Evolutionary conservation across 92 coral and sea anemone genomes (phyloP).

Genomic region (Zoanthus sociatus): DNA sequence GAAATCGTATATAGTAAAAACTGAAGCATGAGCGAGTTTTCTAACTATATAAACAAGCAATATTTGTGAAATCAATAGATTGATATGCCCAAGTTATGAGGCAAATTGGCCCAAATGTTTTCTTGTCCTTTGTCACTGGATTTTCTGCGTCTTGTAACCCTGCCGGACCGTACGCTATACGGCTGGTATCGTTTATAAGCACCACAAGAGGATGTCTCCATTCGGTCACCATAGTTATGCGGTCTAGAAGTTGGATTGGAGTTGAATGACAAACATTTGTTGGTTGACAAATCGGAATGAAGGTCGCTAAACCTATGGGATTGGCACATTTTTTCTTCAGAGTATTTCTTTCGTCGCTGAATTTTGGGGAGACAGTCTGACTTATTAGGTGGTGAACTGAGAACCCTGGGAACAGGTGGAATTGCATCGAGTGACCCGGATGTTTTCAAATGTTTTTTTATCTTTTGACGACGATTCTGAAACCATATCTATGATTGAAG

Average conservation of each 20-base stretch:
- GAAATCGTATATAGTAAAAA: no score
- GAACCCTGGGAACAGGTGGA: constrained; percentile 41
- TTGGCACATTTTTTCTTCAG: neutral
- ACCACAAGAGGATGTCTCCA: neutral
- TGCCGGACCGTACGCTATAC: neutral
- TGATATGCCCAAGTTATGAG: constrained; percentile 5
- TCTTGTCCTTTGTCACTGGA: neutral
- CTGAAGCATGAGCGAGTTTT: no score
- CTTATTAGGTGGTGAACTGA: neutral
- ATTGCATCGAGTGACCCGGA: neutral
- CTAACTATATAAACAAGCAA: no score
- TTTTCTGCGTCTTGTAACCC: neutral
- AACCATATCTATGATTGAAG: constrained; percentile 26
- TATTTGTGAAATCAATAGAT: neutral
- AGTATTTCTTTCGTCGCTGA: neutral
- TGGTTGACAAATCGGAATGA: neutral
- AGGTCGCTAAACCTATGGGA: neutral
- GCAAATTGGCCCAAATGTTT: neutral
- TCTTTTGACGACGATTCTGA: constrained; percentile 44
- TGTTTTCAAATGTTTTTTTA: constrained; percentile 29
- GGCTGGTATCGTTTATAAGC: constrained; percentile 21
- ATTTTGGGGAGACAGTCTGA: neutral
- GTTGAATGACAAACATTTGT: neutral
- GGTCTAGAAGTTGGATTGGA: neutral
- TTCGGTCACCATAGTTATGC: neutral